These are phyloP conservation scores for Eupithecia subumbrata DNA, from an alignment of 2,888 invertebrate species.

Conservation along the genomic window DNA sequence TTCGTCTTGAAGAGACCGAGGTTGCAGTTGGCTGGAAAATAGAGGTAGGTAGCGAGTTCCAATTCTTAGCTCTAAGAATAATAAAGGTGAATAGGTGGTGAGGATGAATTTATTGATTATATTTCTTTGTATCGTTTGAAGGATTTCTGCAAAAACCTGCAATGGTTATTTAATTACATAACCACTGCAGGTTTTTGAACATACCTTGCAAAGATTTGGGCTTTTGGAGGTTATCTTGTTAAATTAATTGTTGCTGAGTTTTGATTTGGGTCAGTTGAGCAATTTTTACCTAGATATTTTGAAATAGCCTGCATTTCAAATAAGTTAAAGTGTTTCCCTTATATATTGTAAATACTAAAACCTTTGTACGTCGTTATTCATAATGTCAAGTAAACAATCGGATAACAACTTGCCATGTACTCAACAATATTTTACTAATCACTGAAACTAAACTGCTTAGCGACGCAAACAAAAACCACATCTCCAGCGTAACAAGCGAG, in stretches of 20 bases:
- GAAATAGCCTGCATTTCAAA: neutral
- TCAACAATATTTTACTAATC: conserved; percentile 30
- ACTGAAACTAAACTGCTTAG: conserved; percentile 33
- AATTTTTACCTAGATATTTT: neutral
- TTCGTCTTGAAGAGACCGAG: no score
- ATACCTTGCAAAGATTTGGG: neutral
- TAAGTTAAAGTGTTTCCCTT: no score
- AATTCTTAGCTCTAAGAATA: no score
- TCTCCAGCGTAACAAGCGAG: conserved; percentile 25
- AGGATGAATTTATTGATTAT: no score
- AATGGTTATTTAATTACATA: no score
- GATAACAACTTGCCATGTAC: neutral
- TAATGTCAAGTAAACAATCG: neutral
- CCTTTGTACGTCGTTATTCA: neutral
- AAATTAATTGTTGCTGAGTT: neutral
- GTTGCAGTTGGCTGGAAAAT: no score
- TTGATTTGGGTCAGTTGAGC: neutral
- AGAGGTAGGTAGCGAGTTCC: no score
- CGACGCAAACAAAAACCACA: conserved; percentile 33
- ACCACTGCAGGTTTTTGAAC: no score
- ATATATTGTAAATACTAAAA: no score
- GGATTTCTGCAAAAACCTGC: no score
- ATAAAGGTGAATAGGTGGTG: no score
- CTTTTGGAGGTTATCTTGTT: neutral
- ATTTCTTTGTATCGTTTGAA: no score